Base-by-base conservation (phyloP, 2,113 vertebrate genomes). In the Rhynchopsitta pachyrhyncha region DNA sequence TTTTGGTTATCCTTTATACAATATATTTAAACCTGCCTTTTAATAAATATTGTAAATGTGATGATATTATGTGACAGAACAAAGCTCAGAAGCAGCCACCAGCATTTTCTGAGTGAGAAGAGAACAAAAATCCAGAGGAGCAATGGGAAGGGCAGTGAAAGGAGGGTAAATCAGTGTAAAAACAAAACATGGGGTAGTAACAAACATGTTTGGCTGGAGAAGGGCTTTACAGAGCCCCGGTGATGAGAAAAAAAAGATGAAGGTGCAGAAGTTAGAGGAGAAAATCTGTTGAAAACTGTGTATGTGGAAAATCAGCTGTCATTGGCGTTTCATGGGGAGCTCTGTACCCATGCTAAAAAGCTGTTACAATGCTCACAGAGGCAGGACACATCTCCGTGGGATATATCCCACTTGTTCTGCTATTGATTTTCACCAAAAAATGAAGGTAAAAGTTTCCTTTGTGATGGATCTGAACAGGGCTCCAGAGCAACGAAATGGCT, bases 271-370 rank as follows among this genome's bases (percentile, higher is more conserved):
- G 3, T 2, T 37, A 74, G 31, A 74, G 11, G 13, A 82, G n/a
- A 73, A 62, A 73, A 74, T n/a, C 15, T 69, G 8, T 29, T 27
- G 6, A 29, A n/a, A 84, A 60, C 5, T 6, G 5, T 42, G 19
- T 4, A 12, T 42, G 24, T 27, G 67, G 33, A 24, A 83, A 39
- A 19, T 15, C 73, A 63, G 11, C 62, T 39, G 13, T 7, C 55
- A 15, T 1, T 35, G 29, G 24, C 3, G 0, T 62, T 74, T 75
- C 29, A 2, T 5, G 19, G 31, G 37, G 39, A 69, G 17, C 5
- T 68, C 62, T 18, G 39, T 29, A 46, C 23, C 53, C 24, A 1
- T 9, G 11, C 29, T 52, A 60, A 52, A 49, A 6, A 0, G 1
- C 25, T 39, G 23, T 23, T 66, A 25, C 13, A 39, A 33, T 1